Evolutionary conservation across 2,888 invertebrate species (phyloP), one percentile per base, ranked within the genome.

Genomic region (Latheticus oryzae): DNA sequence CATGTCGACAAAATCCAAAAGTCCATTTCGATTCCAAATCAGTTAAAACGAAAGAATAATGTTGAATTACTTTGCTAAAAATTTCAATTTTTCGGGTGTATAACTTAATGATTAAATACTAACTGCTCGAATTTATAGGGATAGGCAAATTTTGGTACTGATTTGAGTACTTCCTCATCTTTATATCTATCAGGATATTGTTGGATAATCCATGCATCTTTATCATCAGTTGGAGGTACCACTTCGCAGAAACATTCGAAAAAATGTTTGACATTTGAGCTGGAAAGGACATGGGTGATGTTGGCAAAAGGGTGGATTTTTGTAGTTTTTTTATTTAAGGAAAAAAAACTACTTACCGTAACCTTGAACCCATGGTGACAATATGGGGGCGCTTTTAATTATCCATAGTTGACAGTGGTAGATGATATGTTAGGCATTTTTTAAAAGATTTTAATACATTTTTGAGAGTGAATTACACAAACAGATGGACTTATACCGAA

Each of bases 41-140:
- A 13, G 98, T 99, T 73, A 98, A 82, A 43, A 97, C 97, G 82
- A 98, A 99, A 15, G 97, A 97, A 79, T 96, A 99, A 72, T 95
- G 91, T 78, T 97, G 95, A 53, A 97, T 92, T 58, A 89, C 88
- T 68, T 84, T 83, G 76, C 94, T 94, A 82, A 40, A 43, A 56
- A 60, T 52, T 2, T 1, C 8, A n/a, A 37, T 8, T 19, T 5
- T 30, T 8, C 4, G 13, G 3, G 2, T n/a, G n/a, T n/a, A n/a
- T 17, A 3, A 9, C n/a, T n/a, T n/a, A n/a, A n/a, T n/a, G n/a
- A n/a, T n/a, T 19, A 32, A 17, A 23, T 51, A 85, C 84, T 81
- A 79, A 91, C 92, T 88, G 88, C 77, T 87, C 86, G 75, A 89
- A 84, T 73, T 87, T 85, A 76, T 90, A 91, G 8, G 92, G 95